Percentiles rank a stretch among this genome's conserved stretches.
These are phyloP conservation scores for Sprattus sprattus DNA, from an alignment of 2,113 vertebrate genomes.

Conservation along the genomic window DNA sequence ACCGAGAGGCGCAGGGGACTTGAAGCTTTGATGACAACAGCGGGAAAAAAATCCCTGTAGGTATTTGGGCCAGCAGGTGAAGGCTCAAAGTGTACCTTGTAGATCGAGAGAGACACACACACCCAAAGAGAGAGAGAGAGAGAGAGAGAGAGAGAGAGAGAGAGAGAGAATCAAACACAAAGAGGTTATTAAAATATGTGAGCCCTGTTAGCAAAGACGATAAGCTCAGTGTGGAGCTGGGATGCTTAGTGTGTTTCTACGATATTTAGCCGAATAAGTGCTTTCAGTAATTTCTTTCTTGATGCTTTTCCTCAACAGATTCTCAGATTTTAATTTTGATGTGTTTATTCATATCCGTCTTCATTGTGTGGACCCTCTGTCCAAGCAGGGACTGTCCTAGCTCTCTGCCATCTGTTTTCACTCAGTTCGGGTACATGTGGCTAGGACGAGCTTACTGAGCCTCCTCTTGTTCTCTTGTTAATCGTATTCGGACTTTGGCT, in stretches of 20 bases:
- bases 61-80: neutral
- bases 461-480: conserved; percentile 26
- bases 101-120: neutral
- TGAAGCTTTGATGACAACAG: conserved; percentile 57
- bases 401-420: conserved; percentile 18
- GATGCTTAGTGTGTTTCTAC: neutral
- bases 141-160: neutral
- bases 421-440: conserved; percentile 7
- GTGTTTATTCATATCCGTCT: neutral
- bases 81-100: conserved; percentile 22
- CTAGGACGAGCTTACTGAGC: neutral
- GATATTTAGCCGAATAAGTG: neutral
- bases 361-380: neutral
- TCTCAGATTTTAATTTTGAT: neutral
- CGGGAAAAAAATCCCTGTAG: neutral
- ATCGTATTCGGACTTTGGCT: conserved; percentile 34
- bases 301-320: neutral
- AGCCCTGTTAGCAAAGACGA: neutral
- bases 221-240: neutral
- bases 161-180: neutral
- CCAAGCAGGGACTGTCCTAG: neutral
- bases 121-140: neutral
- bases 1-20: conserved; percentile 36
- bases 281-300: neutral
- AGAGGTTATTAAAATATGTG: neutral